Percentiles rank a stretch among this genome's conserved stretches.
Evolutionary conservation across 2,113 vertebrate species (phyloP).

Genomic region (Enhydra lutris): DNA sequence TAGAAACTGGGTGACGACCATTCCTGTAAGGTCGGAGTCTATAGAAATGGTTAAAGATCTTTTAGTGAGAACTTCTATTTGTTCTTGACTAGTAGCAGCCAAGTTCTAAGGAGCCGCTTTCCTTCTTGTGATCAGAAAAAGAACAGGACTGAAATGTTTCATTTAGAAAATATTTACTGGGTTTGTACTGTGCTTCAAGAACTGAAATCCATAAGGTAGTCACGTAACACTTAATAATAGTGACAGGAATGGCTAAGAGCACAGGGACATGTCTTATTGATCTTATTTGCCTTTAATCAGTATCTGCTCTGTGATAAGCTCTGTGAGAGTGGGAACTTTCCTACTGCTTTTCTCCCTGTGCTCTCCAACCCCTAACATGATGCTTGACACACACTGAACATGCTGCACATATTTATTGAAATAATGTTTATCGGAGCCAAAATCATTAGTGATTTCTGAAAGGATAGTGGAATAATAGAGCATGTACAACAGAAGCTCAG

Average conservation of each 20-base stretch:
- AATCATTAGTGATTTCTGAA: constrained; percentile 23
- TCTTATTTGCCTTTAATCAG: background rate
- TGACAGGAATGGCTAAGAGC: background rate
- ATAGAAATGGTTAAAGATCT: background rate
- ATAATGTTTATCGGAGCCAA: background rate
- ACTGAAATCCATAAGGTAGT: background rate
- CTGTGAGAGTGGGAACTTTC: background rate
- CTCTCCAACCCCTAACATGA: background rate
- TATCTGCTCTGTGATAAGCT: background rate
- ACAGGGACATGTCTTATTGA: background rate
- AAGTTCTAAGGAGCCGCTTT: background rate
- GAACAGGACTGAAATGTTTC: background rate
- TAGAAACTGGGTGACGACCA: too few species aligned
- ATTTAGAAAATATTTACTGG: background rate
- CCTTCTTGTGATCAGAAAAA: background rate
- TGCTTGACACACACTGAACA: background rate
- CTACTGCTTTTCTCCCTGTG: background rate
- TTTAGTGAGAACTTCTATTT: background rate
- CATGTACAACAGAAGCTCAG: background rate
- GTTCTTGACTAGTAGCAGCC: background rate
- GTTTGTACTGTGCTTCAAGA: background rate
- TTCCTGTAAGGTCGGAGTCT: background rate
- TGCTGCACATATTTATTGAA: background rate
- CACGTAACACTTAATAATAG: background rate
- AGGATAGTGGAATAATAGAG: background rate